A percentile compares a stretch with the other conserved stretches of the same genome.
These are phyloP conservation scores for Cherax quadricarinatus DNA, from an alignment of 1,140 invertebrate species.

Conservation along the genomic window DNA sequence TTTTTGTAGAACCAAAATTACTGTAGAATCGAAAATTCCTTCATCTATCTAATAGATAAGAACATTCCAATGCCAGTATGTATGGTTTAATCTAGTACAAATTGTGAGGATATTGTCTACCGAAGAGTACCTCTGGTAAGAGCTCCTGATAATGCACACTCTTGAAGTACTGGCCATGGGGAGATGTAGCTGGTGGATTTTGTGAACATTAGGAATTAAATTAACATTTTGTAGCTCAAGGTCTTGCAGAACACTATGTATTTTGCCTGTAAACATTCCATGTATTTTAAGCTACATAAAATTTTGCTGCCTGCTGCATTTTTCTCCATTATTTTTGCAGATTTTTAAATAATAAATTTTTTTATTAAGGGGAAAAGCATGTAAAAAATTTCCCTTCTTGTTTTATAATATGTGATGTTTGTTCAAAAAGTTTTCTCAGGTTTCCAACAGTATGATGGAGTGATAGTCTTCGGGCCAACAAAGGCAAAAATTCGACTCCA, in stretches of 20 bases:
- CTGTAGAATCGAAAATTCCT: background rate
- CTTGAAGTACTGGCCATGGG: background rate
- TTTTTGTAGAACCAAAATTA: background rate
- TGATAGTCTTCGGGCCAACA: slow-evolving; percentile 18
- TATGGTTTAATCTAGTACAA: slow-evolving; percentile 38
- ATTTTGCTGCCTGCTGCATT: slow-evolving; percentile 24
- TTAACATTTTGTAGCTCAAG: background rate
- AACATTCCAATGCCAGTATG: slow-evolving; percentile 13
- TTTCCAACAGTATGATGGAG: slow-evolving; percentile 17
- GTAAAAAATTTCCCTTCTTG: background rate
- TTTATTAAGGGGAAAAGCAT: background rate
- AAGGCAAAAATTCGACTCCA: background rate
- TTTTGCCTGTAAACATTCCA: background rate
- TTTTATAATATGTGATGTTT: slow-evolving; percentile 18
- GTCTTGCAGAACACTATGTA: background rate
- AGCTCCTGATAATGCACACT: background rate
- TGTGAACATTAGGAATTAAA: background rate
- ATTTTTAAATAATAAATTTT: background rate
- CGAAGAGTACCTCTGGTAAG: background rate
- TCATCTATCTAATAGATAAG: background rate
- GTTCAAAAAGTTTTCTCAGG: slow-evolving; percentile 27
- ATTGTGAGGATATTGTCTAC: slow-evolving; percentile 1
- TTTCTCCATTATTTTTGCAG: slow-evolving; percentile 1
- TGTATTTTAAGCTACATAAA: background rate
- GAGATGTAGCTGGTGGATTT: background rate